Evolutionary conservation across 2,113 vertebrate genomes (phyloP), one percentile per base, ranked within the genome.

Genomic region (Coturnix japonica): DNA sequence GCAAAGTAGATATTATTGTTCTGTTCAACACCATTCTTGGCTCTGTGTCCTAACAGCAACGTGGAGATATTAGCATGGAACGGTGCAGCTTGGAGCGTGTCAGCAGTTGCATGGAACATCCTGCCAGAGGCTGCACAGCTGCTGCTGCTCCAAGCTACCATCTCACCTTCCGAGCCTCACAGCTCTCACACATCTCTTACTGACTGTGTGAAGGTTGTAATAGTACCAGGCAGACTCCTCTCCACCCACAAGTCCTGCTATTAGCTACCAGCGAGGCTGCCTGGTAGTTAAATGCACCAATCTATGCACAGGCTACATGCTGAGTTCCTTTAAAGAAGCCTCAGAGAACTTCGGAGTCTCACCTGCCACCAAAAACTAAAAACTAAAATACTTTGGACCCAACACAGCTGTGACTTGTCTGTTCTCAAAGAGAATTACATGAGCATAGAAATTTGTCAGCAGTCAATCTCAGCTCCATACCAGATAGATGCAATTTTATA

Each of bases 81-180:
- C 6, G 3, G 6, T 9, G 18, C 83, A 0, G 8, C 75, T 66
- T 28, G 63, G 80, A 87, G 74, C 1, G 0, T 41, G 43, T 35
- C 19, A 91, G 57, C 56, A 67, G 64, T 57, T 86, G 70, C 61
- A 19, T 3, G 31, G 59, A 84, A 86, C 74, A 37, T 6, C 0
- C 44, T 53, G 82, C 88, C 90, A 76, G 77, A 54, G 64, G 65
- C 90, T 75, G 87, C 72, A 86, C 90, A 90, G 90, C 93, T 95
- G 90, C 67, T 95, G 91, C 63, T 65, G 73, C 76, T 93, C 51
- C 43, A 28, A 77, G 78, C 0, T 3, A 83, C 47, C 64, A 56
- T 80, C 87, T 89, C 61, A 46, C 60, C 87, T 77, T 10, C 79
- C 37, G 53, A 26, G 60, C 46, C 53, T 30, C 75, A 20, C 65